Evolutionary conservation across 2,113 vertebrate genomes (phyloP).

Genomic region (Etheostoma cragini): DNA sequence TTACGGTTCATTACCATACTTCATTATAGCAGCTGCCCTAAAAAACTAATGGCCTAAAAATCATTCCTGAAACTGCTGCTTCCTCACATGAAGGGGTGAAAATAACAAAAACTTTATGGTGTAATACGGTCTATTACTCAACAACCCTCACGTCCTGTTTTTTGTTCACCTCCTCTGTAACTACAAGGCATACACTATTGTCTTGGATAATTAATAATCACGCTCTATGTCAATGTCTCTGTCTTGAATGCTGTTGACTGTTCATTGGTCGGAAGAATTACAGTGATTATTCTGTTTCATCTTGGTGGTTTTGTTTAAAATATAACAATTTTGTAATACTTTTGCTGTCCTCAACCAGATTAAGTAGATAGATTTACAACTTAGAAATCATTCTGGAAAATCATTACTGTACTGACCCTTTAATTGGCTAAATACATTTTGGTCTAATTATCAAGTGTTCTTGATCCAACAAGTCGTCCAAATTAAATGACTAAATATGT

Average conservation of each 20-base stretch:
- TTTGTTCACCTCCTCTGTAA: background rate
- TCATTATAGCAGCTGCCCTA: no score
- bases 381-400: background rate
- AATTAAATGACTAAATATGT: background rate
- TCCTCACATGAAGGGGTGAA: background rate
- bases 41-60: no score
- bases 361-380: background rate
- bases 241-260: background rate
- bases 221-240: background rate
- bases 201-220: background rate
- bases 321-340: background rate
- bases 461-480: background rate
- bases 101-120: background rate
- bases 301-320: background rate
- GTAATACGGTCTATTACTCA: background rate
- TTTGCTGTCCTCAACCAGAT: background rate
- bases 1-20: no score
- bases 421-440: slow-evolving; percentile 4
- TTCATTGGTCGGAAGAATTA: background rate
- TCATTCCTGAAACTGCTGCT: no score
- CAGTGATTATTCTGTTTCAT: background rate
- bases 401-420: slow-evolving; percentile 3
- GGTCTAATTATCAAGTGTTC: background rate
- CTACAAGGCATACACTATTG: background rate
- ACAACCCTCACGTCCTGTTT: background rate